Conservation (phyloP, 2,797 vertebrate species). For the Pyrrhura leucotis region DNA sequence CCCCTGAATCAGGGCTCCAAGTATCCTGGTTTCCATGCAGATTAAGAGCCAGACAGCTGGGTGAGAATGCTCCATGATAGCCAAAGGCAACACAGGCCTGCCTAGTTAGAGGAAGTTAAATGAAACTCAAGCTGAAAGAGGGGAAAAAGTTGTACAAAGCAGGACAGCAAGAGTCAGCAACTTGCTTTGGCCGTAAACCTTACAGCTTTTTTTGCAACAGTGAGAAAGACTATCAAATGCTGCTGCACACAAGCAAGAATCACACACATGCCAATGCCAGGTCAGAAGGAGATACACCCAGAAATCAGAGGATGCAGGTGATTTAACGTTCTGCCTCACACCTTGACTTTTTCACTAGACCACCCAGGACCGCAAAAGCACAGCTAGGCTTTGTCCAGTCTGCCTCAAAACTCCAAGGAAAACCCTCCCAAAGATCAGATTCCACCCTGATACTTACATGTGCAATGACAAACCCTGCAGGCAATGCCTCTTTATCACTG, state of each 20-base stretch:
- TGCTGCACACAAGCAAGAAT: background rate
- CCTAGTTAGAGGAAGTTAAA: background rate
- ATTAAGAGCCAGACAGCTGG: background rate
- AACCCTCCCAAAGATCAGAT: background rate
- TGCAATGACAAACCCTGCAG: background rate
- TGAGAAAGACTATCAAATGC: background rate
- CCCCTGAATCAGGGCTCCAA: background rate
- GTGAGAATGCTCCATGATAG: background rate
- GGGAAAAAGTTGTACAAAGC: background rate
- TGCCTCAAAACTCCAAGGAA: background rate
- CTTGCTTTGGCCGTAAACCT: background rate
- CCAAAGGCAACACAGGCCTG: background rate
- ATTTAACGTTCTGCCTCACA: background rate
- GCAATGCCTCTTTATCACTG: background rate
- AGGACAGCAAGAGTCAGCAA: background rate
- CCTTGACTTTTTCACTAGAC: background rate
- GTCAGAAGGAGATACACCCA: background rate
- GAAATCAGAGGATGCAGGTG: background rate
- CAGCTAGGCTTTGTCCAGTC: background rate
- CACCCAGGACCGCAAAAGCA: background rate
- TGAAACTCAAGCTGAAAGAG: background rate
- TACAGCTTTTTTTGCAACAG: background rate
- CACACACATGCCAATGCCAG: fast-evolving
- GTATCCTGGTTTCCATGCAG: background rate
- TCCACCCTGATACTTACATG: fast-evolving